Evolutionary conservation across 1,140 invertebrate species (phyloP).

Genomic region (Heliothis subflexa): DNA sequence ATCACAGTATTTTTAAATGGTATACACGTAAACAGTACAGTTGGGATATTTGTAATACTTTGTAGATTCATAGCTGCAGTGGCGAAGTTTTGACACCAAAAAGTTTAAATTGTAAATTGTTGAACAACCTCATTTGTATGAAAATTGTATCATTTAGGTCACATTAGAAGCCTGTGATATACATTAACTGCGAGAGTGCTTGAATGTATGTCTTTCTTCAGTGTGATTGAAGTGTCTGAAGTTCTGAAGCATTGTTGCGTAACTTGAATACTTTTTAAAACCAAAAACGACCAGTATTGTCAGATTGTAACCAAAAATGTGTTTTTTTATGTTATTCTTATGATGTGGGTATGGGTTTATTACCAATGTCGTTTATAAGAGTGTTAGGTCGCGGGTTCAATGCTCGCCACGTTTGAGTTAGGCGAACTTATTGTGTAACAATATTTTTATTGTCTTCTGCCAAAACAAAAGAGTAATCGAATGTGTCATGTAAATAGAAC

Average conservation of each 20-base stretch:
- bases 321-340: constrained; percentile 56
- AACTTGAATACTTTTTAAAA: constrained; percentile 56
- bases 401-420: constrained; percentile 68
- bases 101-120: constrained; percentile 46
- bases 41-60: constrained; percentile 27
- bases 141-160: constrained; percentile 75
- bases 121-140: constrained; percentile 55
- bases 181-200: constrained; percentile 80
- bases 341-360: constrained; percentile 44
- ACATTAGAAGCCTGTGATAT: constrained; percentile 85
- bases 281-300: constrained; percentile 85
- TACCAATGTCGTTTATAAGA: constrained; percentile 57
- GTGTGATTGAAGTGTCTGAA: constrained; percentile 57
- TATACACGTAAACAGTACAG: constrained; percentile 34
- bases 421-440: constrained; percentile 78
- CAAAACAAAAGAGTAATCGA: constrained; percentile 84
- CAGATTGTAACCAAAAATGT: constrained; percentile 77
- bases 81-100: constrained; percentile 52
- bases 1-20: constrained; percentile 63
- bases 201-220: constrained; percentile 74
- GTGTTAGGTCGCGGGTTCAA: constrained; percentile 50
- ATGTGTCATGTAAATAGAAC: constrained; percentile 86
- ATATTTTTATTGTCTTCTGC: constrained; percentile 84
- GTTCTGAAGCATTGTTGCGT: constrained; percentile 26
- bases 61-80: not conserved